A percentile compares a stretch with the other conserved stretches of the same genome.
Conservation (phyloP, 2,113 vertebrate species). For the Anhinga rufa region DNA sequence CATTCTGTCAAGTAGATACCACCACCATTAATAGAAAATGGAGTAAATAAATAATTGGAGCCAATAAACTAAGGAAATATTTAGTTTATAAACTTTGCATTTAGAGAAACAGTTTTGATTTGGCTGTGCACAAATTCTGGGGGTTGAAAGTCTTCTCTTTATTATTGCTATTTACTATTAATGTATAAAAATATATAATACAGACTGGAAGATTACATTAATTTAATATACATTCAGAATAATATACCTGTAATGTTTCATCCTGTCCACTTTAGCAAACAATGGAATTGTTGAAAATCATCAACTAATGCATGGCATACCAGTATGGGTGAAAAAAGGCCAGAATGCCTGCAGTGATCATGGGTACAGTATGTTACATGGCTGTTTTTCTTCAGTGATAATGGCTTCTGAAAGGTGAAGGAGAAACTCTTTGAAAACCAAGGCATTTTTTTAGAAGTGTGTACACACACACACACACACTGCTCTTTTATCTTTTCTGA, state of each 20-base stretch:
- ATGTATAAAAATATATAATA: background rate
- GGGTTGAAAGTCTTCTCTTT: background rate
- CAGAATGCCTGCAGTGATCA: background rate
- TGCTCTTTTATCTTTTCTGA: background rate
- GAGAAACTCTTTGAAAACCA: background rate
- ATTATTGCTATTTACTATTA: background rate
- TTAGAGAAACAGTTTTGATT: background rate
- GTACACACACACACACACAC: fast-evolving
- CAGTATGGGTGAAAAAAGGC: background rate
- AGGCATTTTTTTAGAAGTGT: background rate
- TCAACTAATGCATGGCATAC: background rate
- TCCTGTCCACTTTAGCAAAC: background rate
- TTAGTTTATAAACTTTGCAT: background rate
- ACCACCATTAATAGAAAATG: background rate
- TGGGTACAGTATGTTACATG: background rate
- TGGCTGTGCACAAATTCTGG: background rate
- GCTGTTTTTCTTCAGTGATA: background rate
- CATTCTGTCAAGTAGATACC: background rate
- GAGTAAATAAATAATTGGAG: background rate
- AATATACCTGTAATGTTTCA: background rate
- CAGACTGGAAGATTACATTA: background rate
- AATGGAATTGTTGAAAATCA: background rate
- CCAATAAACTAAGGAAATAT: background rate
- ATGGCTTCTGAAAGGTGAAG: background rate
- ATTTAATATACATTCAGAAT: background rate